A percentile compares a stretch with the other conserved stretches of the same genome.
These are phyloP conservation scores for Hippopotamus amphibius DNA, from an alignment of 2,113 vertebrate species.

Conservation along the genomic window DNA sequence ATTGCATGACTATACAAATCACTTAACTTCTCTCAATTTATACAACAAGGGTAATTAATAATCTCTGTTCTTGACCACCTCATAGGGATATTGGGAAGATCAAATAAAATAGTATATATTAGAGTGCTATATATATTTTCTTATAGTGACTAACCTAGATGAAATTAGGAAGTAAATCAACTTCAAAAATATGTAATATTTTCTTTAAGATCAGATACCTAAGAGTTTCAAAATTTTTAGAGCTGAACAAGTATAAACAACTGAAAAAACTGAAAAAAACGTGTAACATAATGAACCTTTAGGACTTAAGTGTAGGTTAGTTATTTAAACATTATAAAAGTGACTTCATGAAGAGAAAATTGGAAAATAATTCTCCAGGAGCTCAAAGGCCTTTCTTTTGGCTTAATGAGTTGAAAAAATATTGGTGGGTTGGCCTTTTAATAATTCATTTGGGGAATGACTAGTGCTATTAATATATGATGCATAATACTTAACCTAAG, in stretches of 20 bases:
- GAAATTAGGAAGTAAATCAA: background rate
- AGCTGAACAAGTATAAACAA: background rate
- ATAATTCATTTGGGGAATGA: background rate
- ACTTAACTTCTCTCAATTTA: background rate
- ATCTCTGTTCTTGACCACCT: background rate
- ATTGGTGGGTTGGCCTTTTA: background rate
- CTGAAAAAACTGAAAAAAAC: background rate
- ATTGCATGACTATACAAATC: background rate
- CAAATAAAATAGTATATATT: background rate
- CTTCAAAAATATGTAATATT: background rate
- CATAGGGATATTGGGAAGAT: background rate
- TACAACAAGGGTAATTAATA: background rate
- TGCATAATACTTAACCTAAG: slow-evolving; percentile 43
- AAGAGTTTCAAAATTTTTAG: slow-evolving; percentile 2
- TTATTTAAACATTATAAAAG: slow-evolving; percentile 18
- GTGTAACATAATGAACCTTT: background rate
- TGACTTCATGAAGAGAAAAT: slow-evolving; percentile 44
- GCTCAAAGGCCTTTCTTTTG: background rate
- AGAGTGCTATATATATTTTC: background rate
- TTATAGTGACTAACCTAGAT: slow-evolving; percentile 1
- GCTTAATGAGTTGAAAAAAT: slow-evolving; percentile 36
- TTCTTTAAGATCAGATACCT: slow-evolving; percentile 36
- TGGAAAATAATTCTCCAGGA: background rate
- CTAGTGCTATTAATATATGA: background rate
- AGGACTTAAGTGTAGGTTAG: background rate